Evolutionary conservation across 2,113 vertebrate genomes (phyloP).

Genomic region (Mesitornis unicolor): DNA sequence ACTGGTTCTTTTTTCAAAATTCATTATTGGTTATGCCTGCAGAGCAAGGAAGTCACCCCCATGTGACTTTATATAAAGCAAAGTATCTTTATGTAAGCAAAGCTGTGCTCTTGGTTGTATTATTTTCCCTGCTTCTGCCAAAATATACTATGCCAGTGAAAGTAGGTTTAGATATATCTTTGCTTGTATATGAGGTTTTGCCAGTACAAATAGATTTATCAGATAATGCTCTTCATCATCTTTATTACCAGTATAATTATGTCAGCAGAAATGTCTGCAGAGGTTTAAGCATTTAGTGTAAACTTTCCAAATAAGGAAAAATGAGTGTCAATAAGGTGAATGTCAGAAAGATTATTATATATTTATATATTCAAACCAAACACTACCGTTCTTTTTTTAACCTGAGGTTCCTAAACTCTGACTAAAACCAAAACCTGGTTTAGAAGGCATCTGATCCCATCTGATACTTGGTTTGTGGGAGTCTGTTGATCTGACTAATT

Average conservation of each 20-base stretch:
- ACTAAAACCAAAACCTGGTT: background rate
- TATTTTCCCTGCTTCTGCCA: background rate
- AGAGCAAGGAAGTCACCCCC: background rate
- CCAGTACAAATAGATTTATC: background rate
- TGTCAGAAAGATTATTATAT: background rate
- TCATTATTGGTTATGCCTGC: background rate
- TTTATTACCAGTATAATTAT: background rate
- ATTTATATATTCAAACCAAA: background rate
- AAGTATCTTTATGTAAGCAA: background rate
- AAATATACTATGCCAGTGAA: background rate
- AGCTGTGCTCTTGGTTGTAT: background rate
- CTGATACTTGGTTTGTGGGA: conserved; percentile 29
- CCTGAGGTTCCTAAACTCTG: background rate
- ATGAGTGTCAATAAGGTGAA: background rate
- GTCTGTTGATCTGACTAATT: conserved; percentile 71
- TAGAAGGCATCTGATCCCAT: conserved; percentile 6
- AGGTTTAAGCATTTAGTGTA: background rate
- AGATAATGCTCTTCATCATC: background rate
- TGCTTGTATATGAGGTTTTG: background rate
- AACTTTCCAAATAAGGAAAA: background rate
- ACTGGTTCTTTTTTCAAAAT: background rate
- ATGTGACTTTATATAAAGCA: background rate
- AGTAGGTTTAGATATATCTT: background rate
- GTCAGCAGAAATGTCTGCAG: background rate
- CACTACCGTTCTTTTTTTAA: background rate